Conservation (phyloP, 2,888 invertebrate species). For the Drosophila tanythrix region DNA sequence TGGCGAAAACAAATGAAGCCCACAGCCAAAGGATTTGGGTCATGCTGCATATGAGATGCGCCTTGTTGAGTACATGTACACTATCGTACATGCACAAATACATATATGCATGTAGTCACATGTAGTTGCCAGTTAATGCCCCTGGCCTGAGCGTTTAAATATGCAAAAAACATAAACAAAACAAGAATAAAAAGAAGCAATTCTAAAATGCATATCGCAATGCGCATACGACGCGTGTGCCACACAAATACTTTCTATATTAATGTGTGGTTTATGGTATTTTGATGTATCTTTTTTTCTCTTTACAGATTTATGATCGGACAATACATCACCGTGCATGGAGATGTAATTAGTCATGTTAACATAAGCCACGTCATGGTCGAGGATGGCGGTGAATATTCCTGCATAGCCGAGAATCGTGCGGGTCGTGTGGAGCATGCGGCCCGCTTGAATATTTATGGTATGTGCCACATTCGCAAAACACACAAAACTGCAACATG, state of each 20-base stretch:
- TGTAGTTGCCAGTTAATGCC: slow-evolving; percentile 59
- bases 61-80: slow-evolving; percentile 36
- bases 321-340: slow-evolving; percentile 91
- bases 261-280: slow-evolving; percentile 47
- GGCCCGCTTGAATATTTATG: slow-evolving; percentile 92
- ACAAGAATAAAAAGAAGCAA: slow-evolving; percentile 21
- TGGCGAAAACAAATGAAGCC: slow-evolving; percentile 73
- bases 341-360: slow-evolving; percentile 93
- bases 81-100: neutral
- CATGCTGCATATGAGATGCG: slow-evolving; percentile 72
- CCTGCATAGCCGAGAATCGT: slow-evolving; percentile 91
- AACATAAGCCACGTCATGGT: slow-evolving; percentile 92
- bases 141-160: slow-evolving; percentile 58
- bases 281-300: slow-evolving; percentile 15
- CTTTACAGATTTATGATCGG: slow-evolving; percentile 89
- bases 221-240: slow-evolving; percentile 59
- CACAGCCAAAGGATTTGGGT: slow-evolving; percentile 73
- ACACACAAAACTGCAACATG: slow-evolving; percentile 18
- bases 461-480: slow-evolving; percentile 85
- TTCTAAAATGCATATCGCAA: slow-evolving; percentile 61
- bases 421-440: slow-evolving; percentile 90
- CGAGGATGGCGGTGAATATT: slow-evolving; percentile 92
- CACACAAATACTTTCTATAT: slow-evolving; percentile 57
- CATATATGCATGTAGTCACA: slow-evolving; percentile 30
- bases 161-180: slow-evolving; percentile 48